Evolutionary conservation across 2,797 vertebrate genomes (phyloP), one percentile per base, ranked within the genome.

Genomic region (Lagocephalus sceleratus): DNA sequence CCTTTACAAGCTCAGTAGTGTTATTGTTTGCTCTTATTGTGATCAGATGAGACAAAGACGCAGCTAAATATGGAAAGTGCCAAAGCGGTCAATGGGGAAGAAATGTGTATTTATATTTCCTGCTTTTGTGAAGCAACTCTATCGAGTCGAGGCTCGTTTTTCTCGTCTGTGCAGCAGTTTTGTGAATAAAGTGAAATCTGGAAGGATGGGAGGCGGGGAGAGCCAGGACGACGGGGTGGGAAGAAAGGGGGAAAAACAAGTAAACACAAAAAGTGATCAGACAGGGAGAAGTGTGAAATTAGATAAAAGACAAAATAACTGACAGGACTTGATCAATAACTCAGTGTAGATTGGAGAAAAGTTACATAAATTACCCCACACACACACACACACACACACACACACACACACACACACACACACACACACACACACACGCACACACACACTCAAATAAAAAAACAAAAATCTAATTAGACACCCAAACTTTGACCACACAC

Each of bases 21-120:
- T 79, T 81, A 86, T 86, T 87, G 82, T 85, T 76, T 66, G 74
- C 62, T 73, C 71, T 73, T 68, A 85, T 84, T 87, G 82, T 83
- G 78, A 84, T 83, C 74, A 53, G 68, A 71, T 61, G 75, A 75
- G 71, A 85, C 57, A 55, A 73, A 79, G 73, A 83, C 76, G 48
- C 47, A 51, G 80, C 71, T 85, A 86, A 86, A 86, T 83, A 68
- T 84, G 81, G 81, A 82, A 60, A 68, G 47, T 57, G 54, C 48
- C 32, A 19, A 47, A 42, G 59, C 26, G 47, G 73, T 74, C 63
- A 60, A 70, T 63, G 53, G 70, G 75, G 59, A 70, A 80, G 44
- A 85, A 80, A 79, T 74, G 75, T 57, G 62, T 72, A 75, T 78
- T 81, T 81, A 71, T 71, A 73, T 83, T 87, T 86, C 82, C 76